phyloP scores from a whole-genome alignment of 2,888 invertebrate genomes.

The Marasmarcha lunaedactyla region DNA sequence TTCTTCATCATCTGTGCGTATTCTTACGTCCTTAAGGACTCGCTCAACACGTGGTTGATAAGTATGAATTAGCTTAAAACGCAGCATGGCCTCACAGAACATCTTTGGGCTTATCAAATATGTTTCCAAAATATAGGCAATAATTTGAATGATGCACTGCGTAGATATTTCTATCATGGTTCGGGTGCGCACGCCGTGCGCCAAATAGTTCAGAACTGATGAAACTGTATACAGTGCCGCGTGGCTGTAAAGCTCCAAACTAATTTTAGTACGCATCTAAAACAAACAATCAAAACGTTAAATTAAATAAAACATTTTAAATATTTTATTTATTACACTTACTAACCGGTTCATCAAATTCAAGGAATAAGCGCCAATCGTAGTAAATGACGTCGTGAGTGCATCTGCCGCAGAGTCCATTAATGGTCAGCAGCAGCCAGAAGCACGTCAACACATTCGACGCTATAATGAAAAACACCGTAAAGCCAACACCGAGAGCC shows the following conservation, averaged over 20 bases:
- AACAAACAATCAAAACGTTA: too few species aligned
- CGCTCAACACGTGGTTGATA: not conserved
- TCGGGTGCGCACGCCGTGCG: too few species aligned
- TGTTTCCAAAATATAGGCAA: not conserved
- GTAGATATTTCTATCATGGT: too few species aligned
- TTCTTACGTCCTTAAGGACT: conserved; percentile 1
- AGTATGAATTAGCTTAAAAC: not conserved
- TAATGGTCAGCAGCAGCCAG: conserved; percentile 2
- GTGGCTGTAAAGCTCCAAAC: too few species aligned
- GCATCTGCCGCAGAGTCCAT: conserved; percentile 3
- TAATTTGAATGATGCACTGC: too few species aligned
- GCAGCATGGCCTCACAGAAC: not conserved
- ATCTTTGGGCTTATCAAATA: not conserved
- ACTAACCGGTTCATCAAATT: too few species aligned
- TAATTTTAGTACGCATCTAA: too few species aligned
- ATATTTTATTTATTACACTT: too few species aligned
- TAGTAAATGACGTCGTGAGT: too few species aligned
- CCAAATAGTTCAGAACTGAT: too few species aligned
- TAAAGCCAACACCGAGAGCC: not conserved
- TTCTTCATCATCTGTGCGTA: not conserved
- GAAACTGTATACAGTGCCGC: too few species aligned
- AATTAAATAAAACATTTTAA: not conserved
- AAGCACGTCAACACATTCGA: conserved; percentile 2
- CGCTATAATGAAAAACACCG: not conserved
- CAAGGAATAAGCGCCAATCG: too few species aligned